phyloP scores from a whole-genome alignment of 2,888 invertebrate genomes.

The Ischnura elegans region DNA sequence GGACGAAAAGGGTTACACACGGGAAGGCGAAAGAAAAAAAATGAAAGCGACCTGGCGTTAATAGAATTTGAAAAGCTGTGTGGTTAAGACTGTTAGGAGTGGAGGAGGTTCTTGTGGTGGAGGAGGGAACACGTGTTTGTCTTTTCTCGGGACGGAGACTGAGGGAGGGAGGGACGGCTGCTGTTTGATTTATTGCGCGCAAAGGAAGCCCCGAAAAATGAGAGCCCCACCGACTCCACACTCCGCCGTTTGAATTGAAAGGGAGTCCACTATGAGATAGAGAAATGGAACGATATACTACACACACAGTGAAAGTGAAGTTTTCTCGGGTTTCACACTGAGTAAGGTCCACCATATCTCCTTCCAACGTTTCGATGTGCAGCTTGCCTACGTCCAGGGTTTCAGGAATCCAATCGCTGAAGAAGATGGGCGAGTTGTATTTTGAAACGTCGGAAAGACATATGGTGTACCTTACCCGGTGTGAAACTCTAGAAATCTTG shows the following conservation, averaged over 20 bases:
- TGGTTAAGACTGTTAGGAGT: slow-evolving; percentile 8
- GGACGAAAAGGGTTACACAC: not conserved
- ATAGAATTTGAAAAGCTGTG: slow-evolving; percentile 38
- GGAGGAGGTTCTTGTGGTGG: not conserved
- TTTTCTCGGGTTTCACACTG: no score
- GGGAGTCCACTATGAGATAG: not conserved
- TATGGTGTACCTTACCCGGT: no score
- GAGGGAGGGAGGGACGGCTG: not conserved
- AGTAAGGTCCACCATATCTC: no score
- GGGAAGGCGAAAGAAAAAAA: not conserved
- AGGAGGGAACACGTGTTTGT: slow-evolving; percentile 24
- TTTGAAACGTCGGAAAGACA: no score
- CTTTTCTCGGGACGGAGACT: not conserved
- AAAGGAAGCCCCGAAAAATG: not conserved
- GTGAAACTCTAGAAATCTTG: no score
- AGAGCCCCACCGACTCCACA: not conserved
- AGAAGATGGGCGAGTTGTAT: no score
- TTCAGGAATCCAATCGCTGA: no score
- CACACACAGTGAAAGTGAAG: no score
- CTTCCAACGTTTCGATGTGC: no score
- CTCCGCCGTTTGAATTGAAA: not conserved
- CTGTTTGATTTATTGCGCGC: slow-evolving; percentile 9
- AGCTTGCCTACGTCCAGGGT: no score
- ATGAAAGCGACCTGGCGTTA: slow-evolving; percentile 7
- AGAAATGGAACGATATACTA: not conserved